These are phyloP conservation scores for Chelonus insularis DNA, from an alignment of 1,140 invertebrate genomes.

Conservation along the genomic window DNA sequence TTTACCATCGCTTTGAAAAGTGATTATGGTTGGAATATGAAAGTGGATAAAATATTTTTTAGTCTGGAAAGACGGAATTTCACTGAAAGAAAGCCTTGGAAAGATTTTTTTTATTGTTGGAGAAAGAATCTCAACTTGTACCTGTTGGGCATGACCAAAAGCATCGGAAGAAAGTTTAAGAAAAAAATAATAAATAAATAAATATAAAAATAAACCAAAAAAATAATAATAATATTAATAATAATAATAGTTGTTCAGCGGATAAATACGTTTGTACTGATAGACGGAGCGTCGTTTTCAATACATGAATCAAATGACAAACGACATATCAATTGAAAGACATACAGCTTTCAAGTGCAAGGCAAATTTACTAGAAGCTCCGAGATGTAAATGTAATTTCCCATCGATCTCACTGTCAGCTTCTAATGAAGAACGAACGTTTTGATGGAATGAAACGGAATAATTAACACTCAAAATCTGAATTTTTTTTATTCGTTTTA, in stretches of 20 bases:
- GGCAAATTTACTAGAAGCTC: background rate
- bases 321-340: constrained; percentile 11
- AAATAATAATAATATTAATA: background rate
- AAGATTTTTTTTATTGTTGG: background rate
- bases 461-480: too few relatives aligned
- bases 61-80: background rate
- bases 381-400: background rate
- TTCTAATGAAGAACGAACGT: background rate
- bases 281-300: background rate
- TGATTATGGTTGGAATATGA: background rate
- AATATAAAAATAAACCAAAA: background rate
- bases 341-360: background rate
- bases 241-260: background rate
- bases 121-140: constrained; percentile 24
- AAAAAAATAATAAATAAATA: too few relatives aligned
- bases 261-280: background rate
- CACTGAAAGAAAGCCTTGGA: background rate
- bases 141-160: constrained; percentile 19
- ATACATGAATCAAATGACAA: background rate
- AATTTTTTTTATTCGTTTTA: too few relatives aligned
- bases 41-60: background rate
- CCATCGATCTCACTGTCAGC: constrained; percentile 8
- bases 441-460: background rate
- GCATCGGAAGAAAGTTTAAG: constrained; percentile 12
- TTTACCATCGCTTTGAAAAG: background rate